Base-by-base conservation (phyloP, 2,888 invertebrate genomes). In the Carterocephalus palaemon region DNA sequence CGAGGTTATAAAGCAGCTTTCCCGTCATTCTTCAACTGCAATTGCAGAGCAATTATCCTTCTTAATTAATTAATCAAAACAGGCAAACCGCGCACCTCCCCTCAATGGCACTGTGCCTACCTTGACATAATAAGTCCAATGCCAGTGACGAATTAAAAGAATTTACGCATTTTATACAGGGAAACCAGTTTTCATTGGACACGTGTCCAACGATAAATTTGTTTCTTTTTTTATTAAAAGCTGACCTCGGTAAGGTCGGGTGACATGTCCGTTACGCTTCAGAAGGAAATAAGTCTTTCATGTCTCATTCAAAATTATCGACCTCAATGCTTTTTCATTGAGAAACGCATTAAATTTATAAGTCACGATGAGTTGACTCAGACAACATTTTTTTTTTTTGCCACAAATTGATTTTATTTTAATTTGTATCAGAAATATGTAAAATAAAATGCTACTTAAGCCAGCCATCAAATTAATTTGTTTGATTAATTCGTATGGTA, bases 201-300 rank as follows among this genome's bases (percentile, higher is more conserved):
- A 47, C 41, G 49, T 46, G 52, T 48, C 36, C 54, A 57, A 64
- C 56, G 57, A 64, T 69, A 62, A 62, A 63, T 59, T 66, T 62
- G 59, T 67, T 61, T 60, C 51, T 48, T 56, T 59, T n/a, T 73
- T 57, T 60, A 67, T 66, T 66, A 55, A 58, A 60, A 53, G 55
- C 24, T 66, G 78, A 79, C 83, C 80, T 78, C 72, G 60, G 45
- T 59, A 67, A 78, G 83, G 82, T 70, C 72, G 53, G 20, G 46
- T 70, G 67, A 70, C 63, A 66, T 59, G 57, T 55, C 51, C 43
- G 55, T 54, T 51, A 34, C 49, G 53, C 42, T 48, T 31, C 54
- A 56, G 42, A 59, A 59, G 37, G 24, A 37, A 16, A 13, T 12
- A 15, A n/a, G n/a, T n/a, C n/a, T 8, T 22, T 6, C 8, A 1